A percentile compares a stretch with the other conserved stretches of the same genome.
These are phyloP conservation scores for Hipposideros larvatus DNA, from an alignment of 2,797 vertebrate species.

Conservation along the genomic window DNA sequence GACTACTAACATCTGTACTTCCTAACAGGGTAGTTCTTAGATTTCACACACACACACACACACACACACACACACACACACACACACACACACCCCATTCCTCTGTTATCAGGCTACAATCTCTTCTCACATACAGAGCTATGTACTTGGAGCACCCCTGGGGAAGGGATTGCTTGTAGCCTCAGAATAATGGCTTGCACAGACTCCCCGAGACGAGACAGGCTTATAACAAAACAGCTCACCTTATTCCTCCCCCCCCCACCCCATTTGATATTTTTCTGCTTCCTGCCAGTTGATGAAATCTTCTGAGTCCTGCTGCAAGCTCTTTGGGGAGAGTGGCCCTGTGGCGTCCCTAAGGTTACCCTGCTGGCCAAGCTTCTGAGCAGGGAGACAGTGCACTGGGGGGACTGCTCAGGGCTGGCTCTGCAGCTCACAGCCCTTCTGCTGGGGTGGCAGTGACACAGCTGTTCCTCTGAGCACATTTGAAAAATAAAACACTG, in stretches of 20 bases:
- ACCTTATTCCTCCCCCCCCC: background rate
- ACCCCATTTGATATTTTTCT: background rate
- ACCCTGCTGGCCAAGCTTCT: background rate
- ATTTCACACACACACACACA: too few species aligned
- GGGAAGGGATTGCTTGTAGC: background rate
- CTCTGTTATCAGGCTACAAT: background rate
- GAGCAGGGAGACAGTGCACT: background rate
- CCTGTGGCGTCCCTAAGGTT: background rate
- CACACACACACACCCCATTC: background rate
- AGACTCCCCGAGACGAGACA: background rate
- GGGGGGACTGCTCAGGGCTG: too few species aligned
- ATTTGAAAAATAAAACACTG: background rate
- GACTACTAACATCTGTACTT: background rate
- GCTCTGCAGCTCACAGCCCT: background rate
- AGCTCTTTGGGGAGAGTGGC: background rate
- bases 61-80: too few species aligned
- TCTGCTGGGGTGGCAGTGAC: background rate
- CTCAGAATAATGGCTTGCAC: constrained; percentile 27
- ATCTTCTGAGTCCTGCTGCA: background rate
- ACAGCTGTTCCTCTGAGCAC: background rate
- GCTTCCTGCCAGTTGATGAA: background rate
- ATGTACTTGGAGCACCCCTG: background rate
- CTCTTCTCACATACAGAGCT: background rate
- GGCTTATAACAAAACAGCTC: constrained; percentile 4
- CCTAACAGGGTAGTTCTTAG: background rate